Evolutionary conservation across 2,888 invertebrate genomes (phyloP).

Genomic region (Meloe dianella): DNA sequence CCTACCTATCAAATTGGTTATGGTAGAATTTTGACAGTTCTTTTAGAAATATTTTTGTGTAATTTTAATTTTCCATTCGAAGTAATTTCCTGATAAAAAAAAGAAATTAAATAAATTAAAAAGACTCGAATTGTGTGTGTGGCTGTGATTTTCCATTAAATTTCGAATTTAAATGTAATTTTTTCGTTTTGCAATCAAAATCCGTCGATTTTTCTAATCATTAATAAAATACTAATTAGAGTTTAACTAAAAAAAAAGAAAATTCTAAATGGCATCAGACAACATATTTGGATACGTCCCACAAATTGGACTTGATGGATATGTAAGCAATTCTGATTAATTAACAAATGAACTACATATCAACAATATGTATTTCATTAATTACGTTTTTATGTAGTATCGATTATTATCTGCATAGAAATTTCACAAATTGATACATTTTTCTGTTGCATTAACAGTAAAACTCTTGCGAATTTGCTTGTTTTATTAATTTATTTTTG

Average conservation of each 20-base stretch:
- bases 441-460: background rate
- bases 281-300: conserved; percentile 58
- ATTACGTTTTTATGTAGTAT: background rate
- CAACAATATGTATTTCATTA: background rate
- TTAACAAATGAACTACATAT: background rate
- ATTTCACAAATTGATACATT: too few species aligned
- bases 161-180: conserved; percentile 33
- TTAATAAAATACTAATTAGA: background rate
- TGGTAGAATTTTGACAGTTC: conserved; percentile 23
- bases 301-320: conserved; percentile 55
- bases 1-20: background rate
- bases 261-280: conserved; percentile 55
- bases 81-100: background rate
- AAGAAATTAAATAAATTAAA: too few species aligned
- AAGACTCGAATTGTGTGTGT: too few species aligned
- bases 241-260: conserved; percentile 6
- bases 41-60: conserved; percentile 12
- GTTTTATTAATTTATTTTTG: conserved; percentile 19
- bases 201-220: background rate
- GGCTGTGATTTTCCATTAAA: conserved; percentile 24
- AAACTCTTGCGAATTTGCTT: conserved; percentile 13
- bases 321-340: conserved; percentile 49
- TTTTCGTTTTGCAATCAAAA: conserved; percentile 7
- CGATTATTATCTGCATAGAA: background rate
- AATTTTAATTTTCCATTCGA: conserved; percentile 18